phyloP scores from a whole-genome alignment of 1,140 invertebrate species.

The Camponotus floridanus region DNA sequence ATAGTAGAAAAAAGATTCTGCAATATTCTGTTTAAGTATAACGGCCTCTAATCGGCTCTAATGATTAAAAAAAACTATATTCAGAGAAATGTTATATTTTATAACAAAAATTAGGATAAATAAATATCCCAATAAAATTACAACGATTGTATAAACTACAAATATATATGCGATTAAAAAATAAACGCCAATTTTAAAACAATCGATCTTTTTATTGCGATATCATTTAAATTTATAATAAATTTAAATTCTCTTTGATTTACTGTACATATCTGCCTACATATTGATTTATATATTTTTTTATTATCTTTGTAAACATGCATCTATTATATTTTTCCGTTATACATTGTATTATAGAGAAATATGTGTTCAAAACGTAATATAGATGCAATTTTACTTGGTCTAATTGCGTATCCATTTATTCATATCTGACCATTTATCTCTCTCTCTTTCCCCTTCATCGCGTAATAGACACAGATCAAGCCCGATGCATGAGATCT shows the following conservation, averaged over 20 bases:
- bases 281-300: not conserved
- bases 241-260: not conserved
- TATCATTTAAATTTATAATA: not conserved
- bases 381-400: constrained; percentile 21
- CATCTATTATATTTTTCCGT: not conserved
- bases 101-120: too few relatives aligned
- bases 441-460: constrained; percentile 15
- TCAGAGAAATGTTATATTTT: too few relatives aligned
- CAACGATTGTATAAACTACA: too few relatives aligned
- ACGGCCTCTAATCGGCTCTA: too few relatives aligned
- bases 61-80: too few relatives aligned
- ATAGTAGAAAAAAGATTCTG: too few relatives aligned
- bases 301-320: not conserved
- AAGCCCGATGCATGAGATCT: constrained; percentile 47
- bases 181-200: too few relatives aligned
- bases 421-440: constrained; percentile 35
- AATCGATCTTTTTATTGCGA: constrained; percentile 1
- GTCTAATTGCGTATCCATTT: constrained; percentile 15
- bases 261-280: not conserved
- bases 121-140: too few relatives aligned
- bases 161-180: too few relatives aligned
- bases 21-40: too few relatives aligned
- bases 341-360: not conserved
- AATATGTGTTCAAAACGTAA: not conserved
- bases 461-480: constrained; percentile 49